phyloP scores from a whole-genome alignment of 2,888 invertebrate genomes.

The Archaeoteleia sp. region DNA sequence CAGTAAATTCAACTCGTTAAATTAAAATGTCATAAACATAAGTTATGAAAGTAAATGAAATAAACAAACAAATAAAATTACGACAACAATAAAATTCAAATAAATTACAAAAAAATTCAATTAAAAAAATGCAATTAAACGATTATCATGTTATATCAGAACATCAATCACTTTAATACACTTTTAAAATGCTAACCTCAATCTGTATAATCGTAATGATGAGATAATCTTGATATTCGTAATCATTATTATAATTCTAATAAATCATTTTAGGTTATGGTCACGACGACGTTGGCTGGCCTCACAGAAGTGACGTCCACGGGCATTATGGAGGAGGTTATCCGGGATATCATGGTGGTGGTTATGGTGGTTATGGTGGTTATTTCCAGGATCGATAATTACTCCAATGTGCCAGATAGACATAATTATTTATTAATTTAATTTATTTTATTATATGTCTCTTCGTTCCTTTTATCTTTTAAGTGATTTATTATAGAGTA shows the following conservation, averaged over 20 bases:
- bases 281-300: slow-evolving; percentile 68
- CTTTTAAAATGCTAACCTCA: too few species aligned
- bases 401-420: not conserved
- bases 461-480: slow-evolving; percentile 11
- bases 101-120: too few species aligned
- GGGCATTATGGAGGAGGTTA: slow-evolving; percentile 51
- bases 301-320: slow-evolving; percentile 67
- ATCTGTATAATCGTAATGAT: too few species aligned
- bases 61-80: too few species aligned
- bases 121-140: too few species aligned
- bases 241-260: too few species aligned
- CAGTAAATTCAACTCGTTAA: slow-evolving; percentile 11
- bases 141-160: too few species aligned
- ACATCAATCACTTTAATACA: too few species aligned
- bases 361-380: slow-evolving; percentile 37
- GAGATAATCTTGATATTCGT: too few species aligned
- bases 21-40: slow-evolving; percentile 16
- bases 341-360: slow-evolving; percentile 55
- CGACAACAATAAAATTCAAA: too few species aligned
- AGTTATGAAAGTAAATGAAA: slow-evolving; percentile 10
- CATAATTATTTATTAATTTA: slow-evolving; percentile 1
- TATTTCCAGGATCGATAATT: slow-evolving; percentile 54
- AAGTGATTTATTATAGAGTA: not conserved
- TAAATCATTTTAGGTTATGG: slow-evolving; percentile 63
- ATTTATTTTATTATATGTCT: too few species aligned